These are phyloP conservation scores for Cyclargus thomasi DNA, from an alignment of 1,140 invertebrate genomes.

Conservation along the genomic window DNA sequence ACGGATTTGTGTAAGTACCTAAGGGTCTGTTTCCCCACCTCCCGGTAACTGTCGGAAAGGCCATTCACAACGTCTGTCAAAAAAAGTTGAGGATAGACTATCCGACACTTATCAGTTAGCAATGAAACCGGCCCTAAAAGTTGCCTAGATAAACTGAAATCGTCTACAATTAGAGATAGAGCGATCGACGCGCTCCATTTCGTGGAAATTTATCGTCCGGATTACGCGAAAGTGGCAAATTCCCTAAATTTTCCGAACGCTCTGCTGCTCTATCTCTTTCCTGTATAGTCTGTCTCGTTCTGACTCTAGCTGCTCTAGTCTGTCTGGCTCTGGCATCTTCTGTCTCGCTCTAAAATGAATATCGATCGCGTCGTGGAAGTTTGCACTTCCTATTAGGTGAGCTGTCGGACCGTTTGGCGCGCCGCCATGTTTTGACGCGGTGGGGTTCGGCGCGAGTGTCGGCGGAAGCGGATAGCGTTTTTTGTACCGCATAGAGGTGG, in stretches of 20 bases:
- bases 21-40: no score
- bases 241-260: neutral
- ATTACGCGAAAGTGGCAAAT: neutral
- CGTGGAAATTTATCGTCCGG: neutral
- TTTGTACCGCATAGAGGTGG: no score
- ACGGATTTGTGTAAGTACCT: no score
- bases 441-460: neutral
- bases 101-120: no score
- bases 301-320: neutral
- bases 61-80: no score
- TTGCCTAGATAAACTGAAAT: neutral
- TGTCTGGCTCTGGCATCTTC: neutral
- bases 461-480: neutral
- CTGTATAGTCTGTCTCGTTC: neutral
- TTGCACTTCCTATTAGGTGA: slow-evolving; percentile 6
- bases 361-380: neutral
- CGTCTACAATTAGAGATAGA: no score
- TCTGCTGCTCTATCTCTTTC: neutral
- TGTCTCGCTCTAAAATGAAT: neutral
- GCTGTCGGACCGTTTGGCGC: neutral
- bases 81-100: no score
- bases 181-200: neutral
- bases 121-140: no score
- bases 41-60: no score
- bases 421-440: neutral